Percentiles rank a stretch among this genome's conserved stretches.
Conservation (phyloP, 1,140 invertebrate species). For the Zaprionus capensis region DNA sequence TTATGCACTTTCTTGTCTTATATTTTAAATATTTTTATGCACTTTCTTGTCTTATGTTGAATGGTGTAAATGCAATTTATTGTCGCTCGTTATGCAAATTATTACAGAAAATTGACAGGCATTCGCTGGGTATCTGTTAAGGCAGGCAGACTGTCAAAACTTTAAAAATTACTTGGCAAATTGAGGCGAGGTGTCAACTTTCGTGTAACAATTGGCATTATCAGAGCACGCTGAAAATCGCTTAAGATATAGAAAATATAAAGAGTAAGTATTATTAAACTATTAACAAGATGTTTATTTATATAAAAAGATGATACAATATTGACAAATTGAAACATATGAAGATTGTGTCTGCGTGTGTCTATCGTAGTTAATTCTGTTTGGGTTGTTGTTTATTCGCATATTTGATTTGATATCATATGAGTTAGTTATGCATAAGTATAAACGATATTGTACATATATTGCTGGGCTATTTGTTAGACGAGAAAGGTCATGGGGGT, state of each 20-base stretch:
- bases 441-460: constrained; percentile 6
- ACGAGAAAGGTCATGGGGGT: constrained; percentile 14
- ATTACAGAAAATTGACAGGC: constrained; percentile 74
- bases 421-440: constrained; percentile 23
- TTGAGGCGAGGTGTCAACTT: constrained; percentile 66
- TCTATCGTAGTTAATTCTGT: background rate
- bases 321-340: constrained; percentile 13
- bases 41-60: constrained; percentile 2
- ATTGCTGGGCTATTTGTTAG: constrained; percentile 27
- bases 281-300: constrained; percentile 44
- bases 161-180: constrained; percentile 38
- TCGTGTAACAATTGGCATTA: constrained; percentile 84
- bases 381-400: background rate
- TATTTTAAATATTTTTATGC: background rate
- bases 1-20: background rate
- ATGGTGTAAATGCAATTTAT: constrained; percentile 45
- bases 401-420: background rate
- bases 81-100: constrained; percentile 55
- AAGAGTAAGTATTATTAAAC: background rate
- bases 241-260: constrained; percentile 18
- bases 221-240: constrained; percentile 53
- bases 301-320: constrained; percentile 40
- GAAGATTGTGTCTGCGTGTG: background rate
- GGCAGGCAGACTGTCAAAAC: background rate
- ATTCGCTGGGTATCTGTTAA: constrained; percentile 28